phyloP scores from a whole-genome alignment of 2,113 vertebrate genomes.

The Salvelinus fontinalis region DNA sequence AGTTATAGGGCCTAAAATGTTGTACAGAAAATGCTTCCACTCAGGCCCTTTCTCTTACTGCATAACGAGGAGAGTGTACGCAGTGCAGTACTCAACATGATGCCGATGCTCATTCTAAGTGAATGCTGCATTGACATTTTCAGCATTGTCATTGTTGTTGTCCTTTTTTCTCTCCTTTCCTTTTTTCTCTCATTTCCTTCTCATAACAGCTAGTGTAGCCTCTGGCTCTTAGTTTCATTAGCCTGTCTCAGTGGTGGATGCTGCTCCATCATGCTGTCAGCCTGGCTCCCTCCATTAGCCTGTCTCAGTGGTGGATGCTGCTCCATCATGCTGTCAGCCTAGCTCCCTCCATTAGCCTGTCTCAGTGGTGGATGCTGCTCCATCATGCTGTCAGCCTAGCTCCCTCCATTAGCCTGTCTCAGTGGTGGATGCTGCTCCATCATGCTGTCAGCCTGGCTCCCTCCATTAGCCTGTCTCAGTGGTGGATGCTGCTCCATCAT shows the following conservation, averaged over 20 bases:
- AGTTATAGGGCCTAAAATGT: no score
- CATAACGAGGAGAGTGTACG: no score
- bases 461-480: conserved; percentile 49
- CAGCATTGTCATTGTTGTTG: conserved; percentile 26
- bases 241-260: conserved; percentile 48
- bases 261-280: conserved; percentile 47
- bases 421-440: conserved; percentile 47
- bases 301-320: conserved; percentile 47
- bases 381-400: conserved; percentile 48
- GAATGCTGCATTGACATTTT: conserved; percentile 46
- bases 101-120: conserved; percentile 26
- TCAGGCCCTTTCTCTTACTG: no score
- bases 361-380: conserved; percentile 42
- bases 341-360: conserved; percentile 6
- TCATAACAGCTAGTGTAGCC: conserved; percentile 46
- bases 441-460: conserved; percentile 48
- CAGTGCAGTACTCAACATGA: conserved; percentile 11
- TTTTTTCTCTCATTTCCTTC: conserved; percentile 15
- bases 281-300: conserved; percentile 51
- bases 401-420: conserved; percentile 53
- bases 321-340: conserved; percentile 45
- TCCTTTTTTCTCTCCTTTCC: conserved; percentile 12
- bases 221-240: conserved; percentile 63
- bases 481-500: conserved; percentile 52
- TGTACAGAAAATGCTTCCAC: no score